phyloP scores from a whole-genome alignment of 2,797 vertebrate species.

The Sebastes vulpes region DNA sequence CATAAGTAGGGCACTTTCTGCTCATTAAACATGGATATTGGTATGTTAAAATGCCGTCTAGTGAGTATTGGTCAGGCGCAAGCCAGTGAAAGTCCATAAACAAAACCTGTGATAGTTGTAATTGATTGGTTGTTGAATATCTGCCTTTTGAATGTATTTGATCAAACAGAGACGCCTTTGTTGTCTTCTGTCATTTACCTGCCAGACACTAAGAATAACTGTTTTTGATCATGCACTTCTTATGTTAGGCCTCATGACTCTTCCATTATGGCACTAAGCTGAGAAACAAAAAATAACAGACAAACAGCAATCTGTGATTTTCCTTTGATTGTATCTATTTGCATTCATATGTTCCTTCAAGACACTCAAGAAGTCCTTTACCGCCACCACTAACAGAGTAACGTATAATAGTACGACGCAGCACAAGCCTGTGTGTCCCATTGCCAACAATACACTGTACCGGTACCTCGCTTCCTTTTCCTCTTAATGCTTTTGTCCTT shows the following conservation, averaged over 20 bases:
- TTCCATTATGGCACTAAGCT: slow-evolving; percentile 44
- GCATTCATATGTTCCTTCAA: slow-evolving; percentile 56
- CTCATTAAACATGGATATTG: slow-evolving; percentile 26
- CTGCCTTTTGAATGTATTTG: slow-evolving; percentile 39
- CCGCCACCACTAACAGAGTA: slow-evolving; percentile 44
- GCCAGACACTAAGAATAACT: slow-evolving; percentile 54
- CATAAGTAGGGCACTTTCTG: not conserved
- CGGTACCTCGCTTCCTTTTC: slow-evolving; percentile 47
- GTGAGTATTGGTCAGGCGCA: slow-evolving; percentile 7
- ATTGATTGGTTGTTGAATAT: slow-evolving; percentile 39
- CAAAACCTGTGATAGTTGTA: slow-evolving; percentile 30
- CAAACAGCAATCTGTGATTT: slow-evolving; percentile 69
- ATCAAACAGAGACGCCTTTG: slow-evolving; percentile 57
- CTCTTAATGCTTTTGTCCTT: slow-evolving; percentile 76
- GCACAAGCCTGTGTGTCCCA: slow-evolving; percentile 39
- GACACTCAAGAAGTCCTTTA: slow-evolving; percentile 60
- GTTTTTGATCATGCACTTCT: slow-evolving; percentile 63
- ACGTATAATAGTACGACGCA: slow-evolving; percentile 51
- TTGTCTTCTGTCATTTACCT: slow-evolving; percentile 68
- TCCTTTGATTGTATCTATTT: slow-evolving; percentile 75
- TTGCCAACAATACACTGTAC: slow-evolving; percentile 38
- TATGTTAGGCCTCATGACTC: slow-evolving; percentile 37
- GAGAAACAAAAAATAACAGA: slow-evolving; percentile 23
- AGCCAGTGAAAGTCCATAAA: slow-evolving; percentile 26
- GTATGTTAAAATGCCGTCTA: not conserved